These are phyloP conservation scores for Sinosuthora webbiana DNA, from an alignment of 2,113 vertebrate genomes.

Conservation along the genomic window DNA sequence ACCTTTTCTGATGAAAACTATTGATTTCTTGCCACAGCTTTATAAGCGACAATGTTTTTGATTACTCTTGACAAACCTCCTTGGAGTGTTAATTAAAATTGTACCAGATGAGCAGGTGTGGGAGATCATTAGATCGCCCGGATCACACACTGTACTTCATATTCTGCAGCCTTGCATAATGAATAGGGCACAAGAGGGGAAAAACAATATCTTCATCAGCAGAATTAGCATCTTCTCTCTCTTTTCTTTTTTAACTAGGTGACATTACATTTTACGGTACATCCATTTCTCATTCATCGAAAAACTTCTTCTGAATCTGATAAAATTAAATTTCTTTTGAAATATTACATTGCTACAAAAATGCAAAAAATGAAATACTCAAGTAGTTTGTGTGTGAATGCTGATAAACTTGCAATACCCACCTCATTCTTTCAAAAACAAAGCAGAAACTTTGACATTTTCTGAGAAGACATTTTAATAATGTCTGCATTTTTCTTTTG, in stretches of 20 bases:
- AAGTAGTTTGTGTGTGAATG: not conserved
- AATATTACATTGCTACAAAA: not conserved
- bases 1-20: slow-evolving; percentile 89
- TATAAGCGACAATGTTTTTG: slow-evolving; percentile 92
- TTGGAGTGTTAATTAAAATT: slow-evolving; percentile 96
- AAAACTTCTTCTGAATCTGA: not conserved
- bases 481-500: slow-evolving; percentile 1
- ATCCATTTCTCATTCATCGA: slow-evolving; percentile 42
- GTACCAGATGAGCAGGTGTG: slow-evolving; percentile 91
- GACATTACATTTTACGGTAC: slow-evolving; percentile 48
- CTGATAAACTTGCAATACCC: slow-evolving; percentile 23
- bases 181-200: slow-evolving; percentile 82
- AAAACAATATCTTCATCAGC: slow-evolving; percentile 86
- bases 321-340: slow-evolving; percentile 11
- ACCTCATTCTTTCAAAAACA: not conserved
- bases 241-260: slow-evolving; percentile 67
- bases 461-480: not conserved
- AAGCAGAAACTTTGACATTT: not conserved
- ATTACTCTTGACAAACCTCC: slow-evolving; percentile 90
- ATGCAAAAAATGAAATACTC: not conserved
- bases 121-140: slow-evolving; percentile 84
- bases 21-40: slow-evolving; percentile 86
- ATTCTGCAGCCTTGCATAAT: slow-evolving; percentile 85
- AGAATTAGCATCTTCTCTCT: slow-evolving; percentile 79
- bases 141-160: slow-evolving; percentile 75